A percentile compares a stretch with the other conserved stretches of the same genome.
Evolutionary conservation across 2,888 invertebrate genomes (phyloP).

Genomic region (Himalopsyche japonica): DNA sequence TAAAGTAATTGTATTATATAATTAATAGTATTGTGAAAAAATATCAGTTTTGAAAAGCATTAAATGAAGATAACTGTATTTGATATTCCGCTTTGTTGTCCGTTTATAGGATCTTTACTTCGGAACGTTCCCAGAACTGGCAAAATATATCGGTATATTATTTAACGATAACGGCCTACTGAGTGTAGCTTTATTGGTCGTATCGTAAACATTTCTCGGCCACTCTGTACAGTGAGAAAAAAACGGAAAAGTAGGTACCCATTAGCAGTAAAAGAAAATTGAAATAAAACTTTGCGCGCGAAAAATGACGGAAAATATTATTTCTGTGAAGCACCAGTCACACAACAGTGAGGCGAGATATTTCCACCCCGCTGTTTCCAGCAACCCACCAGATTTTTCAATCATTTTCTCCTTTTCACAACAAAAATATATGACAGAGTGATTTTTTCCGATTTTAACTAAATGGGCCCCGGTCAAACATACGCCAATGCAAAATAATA

Average conservation of each 20-base stretch:
- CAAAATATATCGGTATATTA: not conserved
- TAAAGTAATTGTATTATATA: too few species aligned
- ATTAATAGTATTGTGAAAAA: too few species aligned
- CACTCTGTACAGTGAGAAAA: not conserved
- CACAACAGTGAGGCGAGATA: not conserved
- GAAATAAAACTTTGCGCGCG: not conserved
- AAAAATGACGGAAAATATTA: not conserved
- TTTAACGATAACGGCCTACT: not conserved
- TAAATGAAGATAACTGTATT: too few species aligned
- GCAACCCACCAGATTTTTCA: not conserved
- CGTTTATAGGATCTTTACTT: too few species aligned
- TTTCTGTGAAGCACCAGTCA: not conserved
- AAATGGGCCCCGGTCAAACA: not conserved
- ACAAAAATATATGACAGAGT: not conserved
- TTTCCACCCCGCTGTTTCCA: not conserved
- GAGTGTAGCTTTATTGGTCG: not conserved
- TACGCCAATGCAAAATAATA: not conserved
- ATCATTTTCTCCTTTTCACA: not conserved
- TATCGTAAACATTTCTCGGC: not conserved
- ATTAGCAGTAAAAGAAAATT: not conserved
- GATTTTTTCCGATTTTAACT: not conserved
- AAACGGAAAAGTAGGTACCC: not conserved
- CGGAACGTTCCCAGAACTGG: too few species aligned
- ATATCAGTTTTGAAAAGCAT: too few species aligned
- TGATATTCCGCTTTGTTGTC: too few species aligned